Evolutionary conservation across 1,140 invertebrate genomes (phyloP).

Genomic region (Pristionchus pacificus): DNA sequence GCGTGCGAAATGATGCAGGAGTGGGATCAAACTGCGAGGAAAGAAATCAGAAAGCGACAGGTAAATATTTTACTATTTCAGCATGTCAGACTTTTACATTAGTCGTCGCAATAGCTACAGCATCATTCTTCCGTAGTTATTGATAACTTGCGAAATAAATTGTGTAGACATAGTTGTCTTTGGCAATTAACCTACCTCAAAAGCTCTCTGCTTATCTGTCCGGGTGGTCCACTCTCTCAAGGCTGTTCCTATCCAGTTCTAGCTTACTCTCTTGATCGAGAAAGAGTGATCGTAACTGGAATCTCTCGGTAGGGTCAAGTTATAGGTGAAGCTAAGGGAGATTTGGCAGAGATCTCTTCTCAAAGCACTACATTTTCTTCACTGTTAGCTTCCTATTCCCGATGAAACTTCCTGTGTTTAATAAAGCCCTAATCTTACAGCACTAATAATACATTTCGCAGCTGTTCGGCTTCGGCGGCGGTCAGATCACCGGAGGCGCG

Average conservation of each 20-base stretch:
- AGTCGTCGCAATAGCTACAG: background rate
- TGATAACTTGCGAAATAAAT: background rate
- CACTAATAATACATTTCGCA: background rate
- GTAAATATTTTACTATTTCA: no score
- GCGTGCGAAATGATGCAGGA: conserved; percentile 31
- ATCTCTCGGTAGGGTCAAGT: no score
- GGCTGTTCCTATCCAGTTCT: no score
- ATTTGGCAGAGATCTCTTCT: no score
- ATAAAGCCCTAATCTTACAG: no score
- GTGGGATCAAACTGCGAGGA: conserved; percentile 22
- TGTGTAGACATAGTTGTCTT: background rate
- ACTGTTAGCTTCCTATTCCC: no score
- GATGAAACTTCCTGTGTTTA: no score
- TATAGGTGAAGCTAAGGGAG: no score
- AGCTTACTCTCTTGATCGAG: no score
- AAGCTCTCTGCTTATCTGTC: background rate
- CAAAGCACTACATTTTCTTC: no score
- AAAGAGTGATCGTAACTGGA: no score
- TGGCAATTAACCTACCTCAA: background rate
- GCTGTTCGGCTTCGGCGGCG: background rate
- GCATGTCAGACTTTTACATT: conserved; percentile 15
- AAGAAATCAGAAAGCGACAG: conserved; percentile 27
- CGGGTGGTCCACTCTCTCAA: background rate
- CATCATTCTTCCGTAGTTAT: conserved; percentile 5
- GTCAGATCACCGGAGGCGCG: background rate